Conservation (phyloP, 2,113 vertebrate species). For the Rhea pennata region DNA sequence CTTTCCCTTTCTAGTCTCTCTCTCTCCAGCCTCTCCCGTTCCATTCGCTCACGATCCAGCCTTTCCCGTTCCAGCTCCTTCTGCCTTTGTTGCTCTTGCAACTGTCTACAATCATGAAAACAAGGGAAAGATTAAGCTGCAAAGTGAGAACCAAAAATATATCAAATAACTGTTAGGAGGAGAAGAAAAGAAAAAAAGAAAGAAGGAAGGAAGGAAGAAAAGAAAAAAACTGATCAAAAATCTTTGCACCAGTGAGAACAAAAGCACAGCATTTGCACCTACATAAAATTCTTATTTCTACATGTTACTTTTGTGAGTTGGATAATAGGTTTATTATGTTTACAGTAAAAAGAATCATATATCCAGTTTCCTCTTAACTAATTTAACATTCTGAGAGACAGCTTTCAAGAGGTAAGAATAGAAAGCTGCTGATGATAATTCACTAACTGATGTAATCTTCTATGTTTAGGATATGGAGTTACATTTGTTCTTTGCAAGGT, state of each 20-base stretch:
- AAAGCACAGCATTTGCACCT: neutral
- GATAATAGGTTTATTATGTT: slow-evolving; percentile 5
- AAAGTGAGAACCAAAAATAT: neutral
- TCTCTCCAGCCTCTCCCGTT: slow-evolving; percentile 81
- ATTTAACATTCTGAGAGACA: neutral
- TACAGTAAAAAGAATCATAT: neutral
- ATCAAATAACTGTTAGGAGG: slow-evolving; percentile 1
- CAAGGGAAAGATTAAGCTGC: slow-evolving; percentile 15
- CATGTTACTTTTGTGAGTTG: neutral
- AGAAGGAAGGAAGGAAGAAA: neutral
- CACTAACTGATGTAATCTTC: slow-evolving; percentile 28
- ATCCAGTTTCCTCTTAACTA: neutral
- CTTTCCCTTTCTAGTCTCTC: slow-evolving; percentile 82
- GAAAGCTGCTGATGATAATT: slow-evolving; percentile 8
- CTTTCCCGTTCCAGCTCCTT: slow-evolving; percentile 87
- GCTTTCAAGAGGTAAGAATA: neutral
- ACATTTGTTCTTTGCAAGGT: neutral
- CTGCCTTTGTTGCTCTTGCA: slow-evolving; percentile 94
- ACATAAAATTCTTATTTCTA: neutral
- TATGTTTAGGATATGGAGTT: slow-evolving; percentile 4
- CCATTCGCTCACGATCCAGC: slow-evolving; percentile 81
- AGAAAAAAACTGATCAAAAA: neutral
- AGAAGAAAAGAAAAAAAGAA: neutral
- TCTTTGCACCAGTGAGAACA: neutral
- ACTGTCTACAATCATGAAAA: slow-evolving; percentile 80